A percentile compares a stretch with the other conserved stretches of the same genome.
These are phyloP conservation scores for Heliothis virescens DNA, from an alignment of 1,140 invertebrate species.

Conservation along the genomic window DNA sequence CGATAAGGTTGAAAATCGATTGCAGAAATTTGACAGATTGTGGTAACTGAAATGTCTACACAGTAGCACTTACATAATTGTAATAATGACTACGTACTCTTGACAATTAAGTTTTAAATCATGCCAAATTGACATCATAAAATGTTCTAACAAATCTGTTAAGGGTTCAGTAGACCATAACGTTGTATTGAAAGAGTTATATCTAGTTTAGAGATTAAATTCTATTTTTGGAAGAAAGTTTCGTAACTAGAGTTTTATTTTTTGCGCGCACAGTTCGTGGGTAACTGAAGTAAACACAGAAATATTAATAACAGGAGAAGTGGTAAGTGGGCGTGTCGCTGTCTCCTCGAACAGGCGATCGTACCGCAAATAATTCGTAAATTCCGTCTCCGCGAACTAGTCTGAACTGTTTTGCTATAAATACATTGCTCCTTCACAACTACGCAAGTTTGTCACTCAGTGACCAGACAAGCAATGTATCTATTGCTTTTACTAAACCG, in stretches of 20 bases:
- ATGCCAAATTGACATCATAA: neutral
- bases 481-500: no score
- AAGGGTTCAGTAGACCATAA: neutral
- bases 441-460: no score
- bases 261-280: neutral
- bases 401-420: no score
- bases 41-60: slow-evolving; percentile 2
- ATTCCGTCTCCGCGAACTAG: no score
- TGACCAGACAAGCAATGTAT: no score
- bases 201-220: neutral
- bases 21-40: no score
- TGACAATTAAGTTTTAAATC: slow-evolving; percentile 18
- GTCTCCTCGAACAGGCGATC: no score
- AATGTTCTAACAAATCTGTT: slow-evolving; percentile 8
- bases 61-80: slow-evolving; percentile 4
- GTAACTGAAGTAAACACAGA: neutral
- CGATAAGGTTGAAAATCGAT: no score
- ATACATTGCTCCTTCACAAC: no score
- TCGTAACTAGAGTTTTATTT: neutral
- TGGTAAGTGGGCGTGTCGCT: no score
- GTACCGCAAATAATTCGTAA: no score
- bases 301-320: no score
- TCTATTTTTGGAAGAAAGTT: neutral
- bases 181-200: neutral
- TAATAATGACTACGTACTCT: slow-evolving; percentile 4